Evolutionary conservation across 1,140 invertebrate species (phyloP), one percentile per base, ranked within the genome.

Genomic region (Aphaenogaster ashmeadi): DNA sequence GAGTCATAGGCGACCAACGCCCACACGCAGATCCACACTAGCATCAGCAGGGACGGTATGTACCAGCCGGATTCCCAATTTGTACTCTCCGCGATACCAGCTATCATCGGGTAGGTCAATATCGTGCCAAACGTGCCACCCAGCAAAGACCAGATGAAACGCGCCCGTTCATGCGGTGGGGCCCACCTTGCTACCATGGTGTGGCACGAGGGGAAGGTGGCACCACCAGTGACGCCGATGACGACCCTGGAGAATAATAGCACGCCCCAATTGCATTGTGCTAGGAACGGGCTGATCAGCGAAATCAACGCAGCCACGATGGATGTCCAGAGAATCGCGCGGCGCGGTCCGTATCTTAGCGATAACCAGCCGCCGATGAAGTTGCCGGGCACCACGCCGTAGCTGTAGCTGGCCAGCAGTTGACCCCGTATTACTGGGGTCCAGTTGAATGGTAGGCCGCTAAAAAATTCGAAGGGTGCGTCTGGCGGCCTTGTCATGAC

Each of bases 31-130:
- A 96, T 95, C 96, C 97, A 97, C 1, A 96, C 33, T 0, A 97
- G 27, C 52, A 96, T 96, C 3, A 97, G 94, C 1, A 95, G 93
- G 89, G 97, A 97, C 13, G 97, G 96, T 18, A 98, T 94, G 89
- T 98, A 98, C 94, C 98, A 98, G 1, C 96, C 97, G 91, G 95
- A 96, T 41, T 96, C 96, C 97, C 97, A 98, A 41, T 97, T 97
- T 0, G 96, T 95, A 18, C 92, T 94, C 74, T 97, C 96, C 38
- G 96, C 97, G 3, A 97, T 96, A 0, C 95, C 93, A 13, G 97
- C 97, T 67, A 97, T 96, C 6, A 98, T 94, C 0, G 97, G 97
- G 96, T 97, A 97, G 0, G 97, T 97, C 27, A 98, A 95, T 0
- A 98, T 97, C 0, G 97, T 98, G 1, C 98, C 98, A 18, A 98